Evolutionary conservation across 2,113 vertebrate species (phyloP), one percentile per base, ranked within the genome.

Genomic region (human): DNA sequence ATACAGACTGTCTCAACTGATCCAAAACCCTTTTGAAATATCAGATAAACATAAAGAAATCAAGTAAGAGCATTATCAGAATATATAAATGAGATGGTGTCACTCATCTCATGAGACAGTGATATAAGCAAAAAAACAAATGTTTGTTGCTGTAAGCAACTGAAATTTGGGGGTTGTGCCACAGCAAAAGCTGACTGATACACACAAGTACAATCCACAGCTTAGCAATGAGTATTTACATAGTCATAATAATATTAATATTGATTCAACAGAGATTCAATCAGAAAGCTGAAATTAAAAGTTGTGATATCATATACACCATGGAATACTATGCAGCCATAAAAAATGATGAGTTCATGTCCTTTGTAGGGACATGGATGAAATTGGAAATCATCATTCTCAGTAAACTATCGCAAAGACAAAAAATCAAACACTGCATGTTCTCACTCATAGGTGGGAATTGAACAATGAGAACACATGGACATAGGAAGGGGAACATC

Each of bases 221-320:
- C 55, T 84, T 23, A 64, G 25, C 66, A 85, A 43, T 57, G 22
- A 76, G n/a, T 70, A 85, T 45, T 89, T 96, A 95, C 0, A 27
- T 6, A 75, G 50, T 59, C 25, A 72, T 45, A 89, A 85, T 23
- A 87, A 84, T 16, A 82, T 73, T 45, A 81, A 83, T 25, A 96
- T 8, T 50, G 78, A 92, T 92, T 86, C 25, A 38, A 50, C 5
- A 85, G 23, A 66, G n/a, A 94, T 66, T 52, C 38, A 73, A 87
- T 64, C 61, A 92, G 68, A 90, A 94, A 94, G 27, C 20, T 82
- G 38, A 96, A 93, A 94, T 93, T 76, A 91, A 85, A 79, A 61
- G 35, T 40, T 93, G 59, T 91, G 64, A 89, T 40, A 43, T 23
- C 40, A 40, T 40, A 40, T 40, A 40, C 40, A 40, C 40, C 40